These are phyloP conservation scores for Calyptommatus sinebrachiatus DNA, from an alignment of 2,113 vertebrate species.

Conservation along the genomic window DNA sequence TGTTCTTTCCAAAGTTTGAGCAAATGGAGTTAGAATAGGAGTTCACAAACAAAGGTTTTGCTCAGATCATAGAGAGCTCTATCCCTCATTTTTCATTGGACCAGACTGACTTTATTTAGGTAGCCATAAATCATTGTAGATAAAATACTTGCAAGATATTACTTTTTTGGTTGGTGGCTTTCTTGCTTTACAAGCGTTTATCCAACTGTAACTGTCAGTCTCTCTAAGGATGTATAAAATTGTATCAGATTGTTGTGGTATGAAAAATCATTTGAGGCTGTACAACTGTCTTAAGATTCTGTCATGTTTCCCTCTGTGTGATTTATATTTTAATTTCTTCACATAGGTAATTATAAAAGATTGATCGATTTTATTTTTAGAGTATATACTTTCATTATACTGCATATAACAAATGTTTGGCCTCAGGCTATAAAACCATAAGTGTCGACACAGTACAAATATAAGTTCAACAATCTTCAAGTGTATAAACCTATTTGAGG, in stretches of 20 bases:
- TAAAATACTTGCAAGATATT: conserved; percentile 20
- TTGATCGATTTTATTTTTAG: conserved; percentile 67
- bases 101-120: conserved; percentile 4
- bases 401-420: conserved; percentile 62
- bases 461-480: conserved; percentile 43
- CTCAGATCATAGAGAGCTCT: conserved; percentile 7
- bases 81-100: not conserved
- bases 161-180: conserved; percentile 39
- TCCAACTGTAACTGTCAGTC: conserved; percentile 9
- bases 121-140: conserved; percentile 15
- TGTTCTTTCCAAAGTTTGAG: not conserved
- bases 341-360: conserved; percentile 66
- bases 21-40: conserved; percentile 10
- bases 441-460: conserved; percentile 62
- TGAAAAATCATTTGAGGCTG: conserved; percentile 49
- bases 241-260: conserved; percentile 32
- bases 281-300: conserved; percentile 41
- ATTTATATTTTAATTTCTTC: conserved; percentile 72
- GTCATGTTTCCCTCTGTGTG: conserved; percentile 48
- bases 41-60: conserved; percentile 20
- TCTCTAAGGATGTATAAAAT: conserved; percentile 42
- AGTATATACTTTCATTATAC: conserved; percentile 62
- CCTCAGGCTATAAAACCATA: conserved; percentile 49
- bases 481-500: conserved; percentile 36
- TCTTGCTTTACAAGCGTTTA: conserved; percentile 48